Evolutionary conservation across 2,113 vertebrate genomes (phyloP).

Genomic region (Myotis davidii): DNA sequence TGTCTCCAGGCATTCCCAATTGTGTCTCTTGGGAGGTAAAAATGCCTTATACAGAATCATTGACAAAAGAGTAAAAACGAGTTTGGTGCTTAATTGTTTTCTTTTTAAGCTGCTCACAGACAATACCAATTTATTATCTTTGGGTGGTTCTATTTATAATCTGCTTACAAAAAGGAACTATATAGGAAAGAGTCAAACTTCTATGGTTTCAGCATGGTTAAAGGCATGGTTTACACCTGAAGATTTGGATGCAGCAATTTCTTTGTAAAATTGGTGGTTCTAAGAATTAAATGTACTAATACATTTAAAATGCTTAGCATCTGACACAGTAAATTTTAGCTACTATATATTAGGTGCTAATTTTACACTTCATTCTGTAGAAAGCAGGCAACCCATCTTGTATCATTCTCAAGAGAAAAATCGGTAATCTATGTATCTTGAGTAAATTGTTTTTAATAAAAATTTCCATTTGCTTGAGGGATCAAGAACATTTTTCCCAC

Average conservation of each 20-base stretch:
- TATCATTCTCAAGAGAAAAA: conserved; percentile 36
- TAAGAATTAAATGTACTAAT: conserved; percentile 32
- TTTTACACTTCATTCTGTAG: neutral
- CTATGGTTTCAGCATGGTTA: neutral
- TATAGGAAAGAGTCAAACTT: neutral
- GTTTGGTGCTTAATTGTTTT: neutral
- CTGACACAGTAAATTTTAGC: neutral
- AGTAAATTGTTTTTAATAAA: neutral
- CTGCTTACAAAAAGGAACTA: neutral
- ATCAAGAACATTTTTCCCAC: neutral
- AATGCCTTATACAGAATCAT: neutral
- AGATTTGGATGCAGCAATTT: neutral
- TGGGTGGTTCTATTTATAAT: neutral
- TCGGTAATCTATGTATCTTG: neutral
- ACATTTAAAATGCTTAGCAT: neutral
- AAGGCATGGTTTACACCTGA: neutral
- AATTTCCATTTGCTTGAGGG: neutral
- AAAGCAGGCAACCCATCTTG: neutral
- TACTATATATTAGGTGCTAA: neutral
- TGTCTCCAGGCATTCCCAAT: neutral
- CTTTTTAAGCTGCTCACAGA: neutral
- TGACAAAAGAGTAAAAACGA: neutral
- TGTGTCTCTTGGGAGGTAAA: neutral
- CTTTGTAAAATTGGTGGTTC: neutral
- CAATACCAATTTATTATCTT: neutral